Base-by-base conservation (phyloP, 2,113 vertebrate genomes). In the Pangasianodon gigas region DNA sequence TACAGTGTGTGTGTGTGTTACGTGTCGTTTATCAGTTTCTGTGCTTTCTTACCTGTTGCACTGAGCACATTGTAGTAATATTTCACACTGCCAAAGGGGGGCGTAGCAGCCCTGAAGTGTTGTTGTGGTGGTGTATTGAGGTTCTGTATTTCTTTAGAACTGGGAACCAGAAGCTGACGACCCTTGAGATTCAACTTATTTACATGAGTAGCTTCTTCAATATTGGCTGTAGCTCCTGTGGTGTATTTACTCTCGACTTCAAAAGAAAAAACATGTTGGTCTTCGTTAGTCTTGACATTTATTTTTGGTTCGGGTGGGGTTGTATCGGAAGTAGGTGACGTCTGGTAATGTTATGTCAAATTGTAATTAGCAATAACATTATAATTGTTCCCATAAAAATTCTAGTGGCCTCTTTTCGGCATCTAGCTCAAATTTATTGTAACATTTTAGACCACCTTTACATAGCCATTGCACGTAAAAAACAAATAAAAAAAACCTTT, bases 1-100 rank as follows among this genome's bases (percentile, higher is more conserved):
- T 92, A 86, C 74, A 69, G 7, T 82, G 80, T 62, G 86, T 87
- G 41, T 62, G 87, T 86, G 86, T 79, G 91, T 89, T 87, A 75
- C 19, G 84, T 93, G 88, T 90, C 88, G 87, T 90, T 82, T 71
- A 65, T 89, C 62, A 69, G 79, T 85, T 90, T 56, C 86, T 67
- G 89, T 91, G 86, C 87, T 83, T 91, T 91, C 58, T 85, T 85
- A 81, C 85, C 51, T 79, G 80, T 90, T 87, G 86, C 88, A 93
- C 89, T 91, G 75, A 88, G 46, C 86, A 85, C 88, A 90, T 87
- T 90, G 74, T 90, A 88, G 84, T 87, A 90, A 90, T 87, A 88
- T 65, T 90, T 69, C 80, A 88, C 65, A 74, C 84, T 65, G 86
- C 67, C 89, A 90, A 90, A 90, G 62, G 81, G 32, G 88, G 88